These are phyloP conservation scores for Drosophila neonasuta DNA, from an alignment of 2,888 invertebrate species.

Conservation along the genomic window DNA sequence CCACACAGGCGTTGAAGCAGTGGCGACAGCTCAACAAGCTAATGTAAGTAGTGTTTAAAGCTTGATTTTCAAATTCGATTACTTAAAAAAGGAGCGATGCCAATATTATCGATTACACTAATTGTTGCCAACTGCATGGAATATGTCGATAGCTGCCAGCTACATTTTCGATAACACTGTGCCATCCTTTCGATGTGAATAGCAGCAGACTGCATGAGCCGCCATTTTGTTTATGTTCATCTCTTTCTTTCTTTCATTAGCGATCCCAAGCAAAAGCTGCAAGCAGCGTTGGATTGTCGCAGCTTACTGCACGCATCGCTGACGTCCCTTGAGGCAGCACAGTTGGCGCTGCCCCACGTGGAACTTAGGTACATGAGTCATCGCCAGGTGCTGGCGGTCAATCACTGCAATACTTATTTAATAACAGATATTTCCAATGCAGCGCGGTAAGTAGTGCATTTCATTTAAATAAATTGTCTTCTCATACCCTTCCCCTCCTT, in stretches of 20 bases:
- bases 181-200: too few species aligned
- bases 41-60: constrained; percentile 61
- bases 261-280: constrained; percentile 76
- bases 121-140: background rate
- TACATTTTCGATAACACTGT: too few species aligned
- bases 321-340: constrained; percentile 80
- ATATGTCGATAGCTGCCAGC: too few species aligned
- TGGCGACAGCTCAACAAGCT: constrained; percentile 74
- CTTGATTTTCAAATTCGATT: background rate
- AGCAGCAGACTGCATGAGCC: background rate
- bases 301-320: constrained; percentile 79
- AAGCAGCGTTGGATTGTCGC: constrained; percentile 78
- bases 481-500: background rate
- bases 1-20: constrained; percentile 75
- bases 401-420: constrained; percentile 80
- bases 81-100: background rate
- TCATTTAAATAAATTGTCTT: background rate
- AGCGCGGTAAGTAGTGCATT: constrained; percentile 61
- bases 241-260: constrained; percentile 44
- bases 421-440: constrained; percentile 81
- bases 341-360: constrained; percentile 80
- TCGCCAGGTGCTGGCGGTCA: constrained; percentile 80
- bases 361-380: constrained; percentile 80
- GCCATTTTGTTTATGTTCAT: background rate
- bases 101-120: background rate